A percentile compares a stretch with the other conserved stretches of the same genome.
phyloP scores from a whole-genome alignment of 2,888 invertebrate species.

The Heliothis peltigera region DNA sequence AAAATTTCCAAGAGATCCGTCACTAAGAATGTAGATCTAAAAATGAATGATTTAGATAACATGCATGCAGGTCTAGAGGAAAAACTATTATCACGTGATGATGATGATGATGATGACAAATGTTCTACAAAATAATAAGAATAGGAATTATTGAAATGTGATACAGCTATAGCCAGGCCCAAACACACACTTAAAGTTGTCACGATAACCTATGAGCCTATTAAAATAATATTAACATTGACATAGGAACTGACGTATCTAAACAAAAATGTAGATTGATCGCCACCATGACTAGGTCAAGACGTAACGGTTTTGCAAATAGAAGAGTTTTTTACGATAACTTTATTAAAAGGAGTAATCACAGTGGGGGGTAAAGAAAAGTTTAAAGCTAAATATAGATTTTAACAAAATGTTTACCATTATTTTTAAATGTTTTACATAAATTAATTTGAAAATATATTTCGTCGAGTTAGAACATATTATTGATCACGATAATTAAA shows the following conservation, averaged over 20 bases:
- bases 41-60: too few species aligned
- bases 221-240: conserved; percentile 50
- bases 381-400: conserved; percentile 5
- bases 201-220: conserved; percentile 31
- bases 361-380: not conserved
- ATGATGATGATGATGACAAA: too few species aligned
- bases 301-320: conserved; percentile 40
- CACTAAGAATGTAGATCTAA: too few species aligned
- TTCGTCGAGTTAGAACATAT: too few species aligned
- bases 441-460: not conserved
- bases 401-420: not conserved
- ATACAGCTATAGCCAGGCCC: conserved; percentile 10
- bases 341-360: conserved; percentile 10
- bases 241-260: conserved; percentile 22
- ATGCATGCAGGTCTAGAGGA: too few species aligned
- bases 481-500: too few species aligned
- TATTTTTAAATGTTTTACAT: not conserved
- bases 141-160: not conserved
- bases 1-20: too few species aligned
- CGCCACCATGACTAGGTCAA: conserved; percentile 42
- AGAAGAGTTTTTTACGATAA: conserved; percentile 17
- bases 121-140: too few species aligned
- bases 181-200: conserved; percentile 26
- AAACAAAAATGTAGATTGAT: conserved; percentile 16
- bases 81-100: too few species aligned